Evolutionary conservation across 2,113 vertebrate species (phyloP), one percentile per base, ranked within the genome.

Genomic region (Sinocyclocheilus grahami): DNA sequence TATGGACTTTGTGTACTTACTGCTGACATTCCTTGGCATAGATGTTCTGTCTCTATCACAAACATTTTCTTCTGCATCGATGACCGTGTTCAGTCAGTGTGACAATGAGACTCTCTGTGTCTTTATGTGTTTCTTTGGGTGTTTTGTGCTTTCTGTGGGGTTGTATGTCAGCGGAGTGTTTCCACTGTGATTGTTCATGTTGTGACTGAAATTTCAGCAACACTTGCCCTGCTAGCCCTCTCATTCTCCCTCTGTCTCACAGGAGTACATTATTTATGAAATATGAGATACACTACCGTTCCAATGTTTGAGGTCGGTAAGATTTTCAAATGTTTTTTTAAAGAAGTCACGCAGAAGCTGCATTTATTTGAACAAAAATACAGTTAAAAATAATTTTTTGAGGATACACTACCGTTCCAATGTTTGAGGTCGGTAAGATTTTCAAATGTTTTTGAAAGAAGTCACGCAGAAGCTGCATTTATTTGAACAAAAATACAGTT

Each of bases 161-260:
- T 46, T 53, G 4, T 14, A 37, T 55, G 71, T 33, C 30, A 33
- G 74, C 18, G 10, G 22, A 14, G 14, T 48, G 33, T 39, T 58
- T 84, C 39, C 20, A 62, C 11, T 77, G 13, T 42, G 33, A 62
- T 30, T 51, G 18, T 55, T 71, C 67, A 11, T 82, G 46, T 69
- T 67, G 46, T 81, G 58, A 81, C 22, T 65, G 79, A 81, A 46
- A 51, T 81, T 63, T 39, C 33, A 71, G 67, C 33, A 80, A 39
- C 67, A n/a, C 27, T 86, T 78, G 16, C 58, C 37, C 39, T 58
- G 9, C 14, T 77, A 33, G 14, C 14, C 60, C 11, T 11, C 42
- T 16, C 20, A 2, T 7, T 58, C 27, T 78, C 33, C 5, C 13
- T 1, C 39, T 67, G 20, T n/a, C 48, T 37, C 14, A 3, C 33